Percentiles rank a stretch among this genome's conserved stretches.
Evolutionary conservation across 2,888 invertebrate genomes (phyloP).

Genomic region (Agrotis ipsilon): DNA sequence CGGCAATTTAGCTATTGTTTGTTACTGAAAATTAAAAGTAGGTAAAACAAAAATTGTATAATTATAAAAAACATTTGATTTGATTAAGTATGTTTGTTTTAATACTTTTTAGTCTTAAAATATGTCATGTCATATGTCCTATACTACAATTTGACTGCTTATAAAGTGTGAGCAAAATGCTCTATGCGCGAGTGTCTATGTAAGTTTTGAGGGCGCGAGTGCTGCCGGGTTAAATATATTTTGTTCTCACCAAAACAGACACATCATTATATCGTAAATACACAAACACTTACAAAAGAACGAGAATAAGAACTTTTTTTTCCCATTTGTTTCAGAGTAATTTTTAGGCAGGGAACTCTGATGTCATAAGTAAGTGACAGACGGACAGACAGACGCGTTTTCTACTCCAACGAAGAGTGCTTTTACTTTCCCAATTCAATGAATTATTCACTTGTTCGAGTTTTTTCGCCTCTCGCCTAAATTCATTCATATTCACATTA

Average conservation of each 20-base stretch:
- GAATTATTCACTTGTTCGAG: conserved; percentile 80
- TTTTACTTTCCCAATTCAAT: conserved; percentile 83
- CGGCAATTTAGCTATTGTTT: too few species aligned
- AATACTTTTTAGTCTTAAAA: too few species aligned
- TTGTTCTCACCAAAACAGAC: background rate
- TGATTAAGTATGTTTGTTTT: too few species aligned
- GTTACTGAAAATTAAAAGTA: too few species aligned
- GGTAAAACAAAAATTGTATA: too few species aligned
- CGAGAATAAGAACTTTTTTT: conserved; percentile 45
- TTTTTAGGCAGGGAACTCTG: conserved; percentile 69
- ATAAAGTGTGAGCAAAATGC: too few species aligned
- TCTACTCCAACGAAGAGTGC: conserved; percentile 73
- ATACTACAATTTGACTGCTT: too few species aligned
- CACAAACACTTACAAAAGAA: conserved; percentile 41
- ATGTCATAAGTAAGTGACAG: conserved; percentile 86
- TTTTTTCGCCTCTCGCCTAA: conserved; percentile 71
- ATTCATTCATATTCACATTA: conserved; percentile 73
- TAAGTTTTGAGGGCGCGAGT: too few species aligned
- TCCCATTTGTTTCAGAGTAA: conserved; percentile 64
- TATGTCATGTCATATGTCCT: too few species aligned
- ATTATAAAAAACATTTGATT: too few species aligned
- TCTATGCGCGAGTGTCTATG: too few species aligned
- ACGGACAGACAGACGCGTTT: conserved; percentile 78
- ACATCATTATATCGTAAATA: conserved; percentile 39
- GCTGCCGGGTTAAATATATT: too few species aligned